Conservation (phyloP, 2,888 invertebrate genomes). For the Ormyrus nitidulus region DNA sequence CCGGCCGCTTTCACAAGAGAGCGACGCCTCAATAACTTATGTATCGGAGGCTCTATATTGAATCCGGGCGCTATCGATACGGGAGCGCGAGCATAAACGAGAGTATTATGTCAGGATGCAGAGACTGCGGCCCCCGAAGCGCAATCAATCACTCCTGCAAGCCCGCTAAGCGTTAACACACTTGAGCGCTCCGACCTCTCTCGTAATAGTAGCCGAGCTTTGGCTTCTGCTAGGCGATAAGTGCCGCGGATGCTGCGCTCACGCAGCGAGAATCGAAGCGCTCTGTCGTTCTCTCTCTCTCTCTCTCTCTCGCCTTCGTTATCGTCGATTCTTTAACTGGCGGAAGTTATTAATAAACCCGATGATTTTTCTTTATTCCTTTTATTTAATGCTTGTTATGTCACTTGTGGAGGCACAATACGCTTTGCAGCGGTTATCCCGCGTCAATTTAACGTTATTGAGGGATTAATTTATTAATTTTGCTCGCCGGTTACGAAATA, state of each 20-base stretch:
- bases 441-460: too few species aligned
- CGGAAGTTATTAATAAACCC: slow-evolving; percentile 47
- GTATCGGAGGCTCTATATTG: slow-evolving; percentile 17
- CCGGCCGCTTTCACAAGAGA: neutral
- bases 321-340: slow-evolving; percentile 41
- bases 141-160: slow-evolving; percentile 68
- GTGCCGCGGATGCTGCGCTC: slow-evolving; percentile 20
- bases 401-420: neutral
- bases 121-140: slow-evolving; percentile 58
- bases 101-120: slow-evolving; percentile 67
- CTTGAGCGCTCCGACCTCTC: slow-evolving; percentile 62
- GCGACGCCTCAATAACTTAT: slow-evolving; percentile 18
- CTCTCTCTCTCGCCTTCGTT: slow-evolving; percentile 37
- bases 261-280: slow-evolving; percentile 25
- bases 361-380: slow-evolving; percentile 29
- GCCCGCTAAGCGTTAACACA: slow-evolving; percentile 62
- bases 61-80: slow-evolving; percentile 72
- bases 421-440: neutral
- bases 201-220: slow-evolving; percentile 4
- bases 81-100: slow-evolving; percentile 62
- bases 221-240: slow-evolving; percentile 16
- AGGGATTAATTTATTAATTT: too few species aligned
- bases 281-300: slow-evolving; percentile 18
- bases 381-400: neutral
- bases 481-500: too few species aligned